Evolutionary conservation across 2,888 invertebrate species (phyloP).

Genomic region (Eilema sororculum): DNA sequence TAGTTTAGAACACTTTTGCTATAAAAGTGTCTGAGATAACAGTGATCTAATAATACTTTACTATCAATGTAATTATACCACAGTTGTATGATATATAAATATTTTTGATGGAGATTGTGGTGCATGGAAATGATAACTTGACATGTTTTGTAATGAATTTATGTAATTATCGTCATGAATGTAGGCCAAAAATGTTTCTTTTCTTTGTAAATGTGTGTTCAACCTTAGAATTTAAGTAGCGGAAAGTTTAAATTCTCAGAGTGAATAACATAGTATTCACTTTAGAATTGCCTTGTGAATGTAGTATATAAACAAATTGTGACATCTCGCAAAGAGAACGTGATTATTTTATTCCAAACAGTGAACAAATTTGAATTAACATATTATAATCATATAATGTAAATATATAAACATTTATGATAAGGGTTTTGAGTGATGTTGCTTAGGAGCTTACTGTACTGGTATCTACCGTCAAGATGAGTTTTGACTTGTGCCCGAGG

Average conservation of each 20-base stretch:
- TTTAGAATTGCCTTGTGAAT: slow-evolving; percentile 68
- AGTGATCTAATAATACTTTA: slow-evolving; percentile 61
- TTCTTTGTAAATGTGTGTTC: slow-evolving; percentile 82
- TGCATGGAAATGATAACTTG: slow-evolving; percentile 53
- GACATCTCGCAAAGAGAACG: slow-evolving; percentile 67
- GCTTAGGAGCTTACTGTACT: slow-evolving; percentile 54
- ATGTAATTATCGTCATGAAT: slow-evolving; percentile 66
- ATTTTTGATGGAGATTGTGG: slow-evolving; percentile 61
- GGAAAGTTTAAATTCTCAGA: slow-evolving; percentile 63
- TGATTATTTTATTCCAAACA: slow-evolving; percentile 80
- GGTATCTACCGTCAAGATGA: slow-evolving; percentile 52
- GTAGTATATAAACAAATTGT: slow-evolving; percentile 65
- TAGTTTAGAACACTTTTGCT: slow-evolving; percentile 25
- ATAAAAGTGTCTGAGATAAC: slow-evolving; percentile 50
- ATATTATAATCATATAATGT: slow-evolving; percentile 59
- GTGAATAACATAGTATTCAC: slow-evolving; percentile 61
- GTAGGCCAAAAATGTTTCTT: slow-evolving; percentile 80
- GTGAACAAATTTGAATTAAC: slow-evolving; percentile 75
- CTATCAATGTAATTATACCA: slow-evolving; percentile 55
- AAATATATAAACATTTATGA: slow-evolving; percentile 57
- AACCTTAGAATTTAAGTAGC: slow-evolving; percentile 79
- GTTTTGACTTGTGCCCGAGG: slow-evolving; percentile 33
- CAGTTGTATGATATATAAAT: slow-evolving; percentile 43
- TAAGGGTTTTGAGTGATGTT: slow-evolving; percentile 57
- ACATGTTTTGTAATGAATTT: slow-evolving; percentile 56